phyloP scores from a whole-genome alignment of 1,140 invertebrate species.

The Aphelenchoides besseyi region DNA sequence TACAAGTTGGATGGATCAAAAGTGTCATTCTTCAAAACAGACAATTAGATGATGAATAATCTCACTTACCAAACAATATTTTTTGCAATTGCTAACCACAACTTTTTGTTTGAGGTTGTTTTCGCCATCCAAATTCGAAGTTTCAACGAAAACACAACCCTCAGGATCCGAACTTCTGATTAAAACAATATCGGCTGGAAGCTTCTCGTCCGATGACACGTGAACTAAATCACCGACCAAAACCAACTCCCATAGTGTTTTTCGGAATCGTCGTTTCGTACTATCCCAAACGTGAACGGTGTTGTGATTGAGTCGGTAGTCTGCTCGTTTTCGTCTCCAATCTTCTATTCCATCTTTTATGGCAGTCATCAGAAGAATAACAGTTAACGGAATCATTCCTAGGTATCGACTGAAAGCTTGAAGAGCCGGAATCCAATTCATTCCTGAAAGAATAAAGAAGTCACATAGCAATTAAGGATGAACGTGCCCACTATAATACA shows the following conservation, averaged over 20 bases:
- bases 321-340: conserved; percentile 78
- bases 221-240: conserved; percentile 88
- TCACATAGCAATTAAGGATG: conserved; percentile 33
- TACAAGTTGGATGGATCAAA: conserved; percentile 67
- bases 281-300: conserved; percentile 80
- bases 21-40: conserved; percentile 11
- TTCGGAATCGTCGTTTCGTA: conserved; percentile 71
- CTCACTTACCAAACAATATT: conserved; percentile 46
- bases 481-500: conserved; percentile 84
- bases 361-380: conserved; percentile 91
- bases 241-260: conserved; percentile 82
- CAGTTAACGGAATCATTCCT: conserved; percentile 86
- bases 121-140: conserved; percentile 66
- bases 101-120: conserved; percentile 65
- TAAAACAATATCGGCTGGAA: conserved; percentile 89
- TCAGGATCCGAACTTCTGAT: conserved; percentile 70
- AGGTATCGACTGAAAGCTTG: conserved; percentile 94
- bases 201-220: conserved; percentile 89
- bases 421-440: conserved; percentile 85
- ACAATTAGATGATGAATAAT: conserved; percentile 33
- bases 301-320: conserved; percentile 87
- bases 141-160: conserved; percentile 65
- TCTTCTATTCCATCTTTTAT: conserved; percentile 96
- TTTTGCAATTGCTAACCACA: conserved; percentile 73
- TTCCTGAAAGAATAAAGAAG: conserved; percentile 20